Evolutionary conservation across 2,113 vertebrate genomes (phyloP), one percentile per base, ranked within the genome.

Genomic region (Noctilio leporinus): DNA sequence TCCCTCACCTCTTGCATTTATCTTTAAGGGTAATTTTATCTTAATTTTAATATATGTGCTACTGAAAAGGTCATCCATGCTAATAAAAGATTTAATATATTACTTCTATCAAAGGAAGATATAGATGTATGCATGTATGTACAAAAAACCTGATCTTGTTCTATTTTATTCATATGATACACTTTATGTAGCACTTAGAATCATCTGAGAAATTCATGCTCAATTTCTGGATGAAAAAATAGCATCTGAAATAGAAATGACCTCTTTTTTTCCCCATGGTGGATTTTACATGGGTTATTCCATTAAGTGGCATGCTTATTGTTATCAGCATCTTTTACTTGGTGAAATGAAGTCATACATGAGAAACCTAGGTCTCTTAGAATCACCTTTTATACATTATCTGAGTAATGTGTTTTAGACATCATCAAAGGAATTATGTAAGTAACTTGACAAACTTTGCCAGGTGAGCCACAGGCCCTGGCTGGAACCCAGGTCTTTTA

Each of bases 151-250:
- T 15, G 28, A 49, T 10, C 15, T 53, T 55, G 24, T 67, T 92
- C 67, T 93, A 9, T 55, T 22, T 26, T 19, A 40, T 49, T 78
- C 53, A 7, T 28, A 55, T 67, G 17, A 28, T 45, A 5, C 38
- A 67, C 81, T 80, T 40, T 22, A 70, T 47, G n/a, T 22, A 59
- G 53, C 33, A 28, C 43, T 65, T 76, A 65, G 35, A 38, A 47
- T 88, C 67, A 45, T 24, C 11, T 47, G 38, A 92, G 47, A 81
- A 72, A 93, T 73, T 45, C 28, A 11, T 47, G 20, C 30, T 84
- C 73, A 65, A 11, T 88, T 94, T 96, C 40, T 69, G 76, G 55
- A 45, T 85, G 76, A 91, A 94, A 51, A 84, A 89, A 53, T 49
- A 80, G 69, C 82, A 28, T 72, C 77, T 30, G 55, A 70, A 93